Percentiles rank a stretch among this genome's conserved stretches.
Conservation (phyloP, 1,140 invertebrate species). For the Trachelipus rathkii region DNA sequence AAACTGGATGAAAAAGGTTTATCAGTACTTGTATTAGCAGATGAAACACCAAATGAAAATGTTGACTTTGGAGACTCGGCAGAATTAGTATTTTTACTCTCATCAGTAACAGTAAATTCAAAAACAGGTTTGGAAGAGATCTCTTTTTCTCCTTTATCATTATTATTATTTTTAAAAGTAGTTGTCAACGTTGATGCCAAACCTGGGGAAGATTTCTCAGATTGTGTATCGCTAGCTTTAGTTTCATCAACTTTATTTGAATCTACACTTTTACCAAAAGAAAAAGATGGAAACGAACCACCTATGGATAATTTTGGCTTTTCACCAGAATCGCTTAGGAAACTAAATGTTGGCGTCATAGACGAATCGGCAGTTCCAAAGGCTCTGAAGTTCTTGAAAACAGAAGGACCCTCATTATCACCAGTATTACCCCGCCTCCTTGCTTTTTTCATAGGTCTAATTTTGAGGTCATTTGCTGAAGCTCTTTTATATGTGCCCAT, state of each 20-base stretch:
- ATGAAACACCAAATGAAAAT: background rate
- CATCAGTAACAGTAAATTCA: too few relatives aligned
- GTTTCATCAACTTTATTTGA: background rate
- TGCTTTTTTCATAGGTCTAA: conserved; percentile 71
- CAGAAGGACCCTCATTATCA: conserved; percentile 27
- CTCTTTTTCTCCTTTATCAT: background rate
- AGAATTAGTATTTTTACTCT: background rate
- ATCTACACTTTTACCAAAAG: conserved; percentile 23
- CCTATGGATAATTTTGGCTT: background rate
- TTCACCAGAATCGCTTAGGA: conserved; percentile 20
- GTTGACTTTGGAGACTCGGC: background rate
- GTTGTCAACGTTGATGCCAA: conserved; percentile 19
- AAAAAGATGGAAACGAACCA: conserved; percentile 24
- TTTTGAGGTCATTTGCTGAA: conserved; percentile 64
- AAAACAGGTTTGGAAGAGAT: too few relatives aligned
- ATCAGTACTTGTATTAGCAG: background rate
- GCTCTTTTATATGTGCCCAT: conserved; percentile 68
- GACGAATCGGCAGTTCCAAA: conserved; percentile 30
- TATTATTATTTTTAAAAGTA: background rate
- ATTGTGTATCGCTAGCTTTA: background rate
- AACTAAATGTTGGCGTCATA: conserved; percentile 32
- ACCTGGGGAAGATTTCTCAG: conserved; percentile 10
- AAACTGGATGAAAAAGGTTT: background rate
- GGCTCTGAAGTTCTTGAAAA: conserved; percentile 32
- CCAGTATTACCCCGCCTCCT: conserved; percentile 57